Conservation (phyloP, 2,113 vertebrate species). For the Myiopsitta monachus region DNA sequence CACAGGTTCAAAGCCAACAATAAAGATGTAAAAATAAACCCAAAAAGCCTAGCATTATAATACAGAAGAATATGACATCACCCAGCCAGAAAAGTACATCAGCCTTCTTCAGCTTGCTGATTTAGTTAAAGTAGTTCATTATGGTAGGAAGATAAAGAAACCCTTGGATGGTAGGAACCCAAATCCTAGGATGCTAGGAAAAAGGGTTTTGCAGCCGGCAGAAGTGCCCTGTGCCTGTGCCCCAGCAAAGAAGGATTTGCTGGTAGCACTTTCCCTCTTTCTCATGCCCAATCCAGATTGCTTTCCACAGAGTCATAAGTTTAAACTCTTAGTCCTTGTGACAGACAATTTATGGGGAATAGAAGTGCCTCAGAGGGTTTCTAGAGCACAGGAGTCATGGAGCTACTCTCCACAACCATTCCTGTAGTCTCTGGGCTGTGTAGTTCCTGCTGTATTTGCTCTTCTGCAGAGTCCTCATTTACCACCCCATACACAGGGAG, state of each 20-base stretch:
- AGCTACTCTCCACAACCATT: not conserved
- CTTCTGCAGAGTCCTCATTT: not conserved
- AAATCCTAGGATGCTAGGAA: not conserved
- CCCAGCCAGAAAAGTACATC: not conserved
- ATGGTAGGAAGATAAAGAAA: not conserved
- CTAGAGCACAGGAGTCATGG: not conserved
- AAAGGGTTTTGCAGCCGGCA: accelerated
- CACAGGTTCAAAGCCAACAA: not conserved
- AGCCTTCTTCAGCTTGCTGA: not conserved
- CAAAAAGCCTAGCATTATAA: not conserved
- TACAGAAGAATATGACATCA: not conserved
- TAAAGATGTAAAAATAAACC: not conserved
- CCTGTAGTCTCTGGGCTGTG: not conserved
- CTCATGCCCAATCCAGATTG: not conserved
- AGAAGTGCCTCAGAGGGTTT: not conserved
- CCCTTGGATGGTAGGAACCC: not conserved
- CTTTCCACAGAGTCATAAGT: not conserved
- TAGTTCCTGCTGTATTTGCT: not conserved
- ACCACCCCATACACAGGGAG: accelerated
- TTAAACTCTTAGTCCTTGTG: not conserved
- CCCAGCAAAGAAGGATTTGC: not conserved
- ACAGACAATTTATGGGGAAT: not conserved
- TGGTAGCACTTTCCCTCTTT: not conserved
- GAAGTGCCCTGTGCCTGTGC: not conserved
- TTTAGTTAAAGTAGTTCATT: not conserved